Percentiles rank a stretch among this genome's conserved stretches.
These are phyloP conservation scores for Abrostola tripartita DNA, from an alignment of 2,888 invertebrate species.

Conservation along the genomic window DNA sequence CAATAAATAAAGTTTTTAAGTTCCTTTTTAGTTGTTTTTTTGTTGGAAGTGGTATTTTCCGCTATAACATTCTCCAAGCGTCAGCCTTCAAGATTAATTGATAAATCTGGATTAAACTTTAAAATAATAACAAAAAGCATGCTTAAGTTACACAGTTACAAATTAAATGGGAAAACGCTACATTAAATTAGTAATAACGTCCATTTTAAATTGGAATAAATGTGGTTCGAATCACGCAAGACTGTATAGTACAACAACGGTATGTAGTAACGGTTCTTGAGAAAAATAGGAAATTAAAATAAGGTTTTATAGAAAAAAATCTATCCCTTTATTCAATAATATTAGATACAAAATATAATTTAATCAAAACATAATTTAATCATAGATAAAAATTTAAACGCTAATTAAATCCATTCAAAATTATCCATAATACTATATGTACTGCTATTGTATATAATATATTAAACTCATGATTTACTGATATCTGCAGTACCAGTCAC, in stretches of 20 bases:
- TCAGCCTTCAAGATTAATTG: too few species aligned
- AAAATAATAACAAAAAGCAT: too few species aligned
- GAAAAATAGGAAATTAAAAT: constrained; percentile 8
- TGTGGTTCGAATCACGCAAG: too few species aligned
- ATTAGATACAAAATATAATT: constrained; percentile 43
- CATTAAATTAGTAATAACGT: too few species aligned
- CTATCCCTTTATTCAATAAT: constrained; percentile 24
- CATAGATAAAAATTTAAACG: constrained; percentile 30
- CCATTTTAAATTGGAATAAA: too few species aligned
- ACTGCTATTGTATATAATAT: constrained; percentile 31
- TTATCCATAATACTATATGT: constrained; percentile 53
- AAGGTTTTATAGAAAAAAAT: constrained; percentile 4
- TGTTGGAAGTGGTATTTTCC: neutral
- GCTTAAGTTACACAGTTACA: too few species aligned
- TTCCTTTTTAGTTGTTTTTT: constrained; percentile 47
- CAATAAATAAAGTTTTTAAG: constrained; percentile 60
- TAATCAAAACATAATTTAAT: constrained; percentile 40
- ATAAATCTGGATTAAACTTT: too few species aligned
- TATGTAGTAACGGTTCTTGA: neutral
- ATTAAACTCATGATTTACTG: constrained; percentile 39
- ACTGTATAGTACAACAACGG: neutral
- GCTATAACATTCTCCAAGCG: too few species aligned
- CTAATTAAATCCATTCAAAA: constrained; percentile 45
- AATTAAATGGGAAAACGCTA: too few species aligned
- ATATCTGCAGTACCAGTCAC: constrained; percentile 6